These are phyloP conservation scores for Epinotia demarniana DNA, from an alignment of 2,888 invertebrate species.

Conservation along the genomic window DNA sequence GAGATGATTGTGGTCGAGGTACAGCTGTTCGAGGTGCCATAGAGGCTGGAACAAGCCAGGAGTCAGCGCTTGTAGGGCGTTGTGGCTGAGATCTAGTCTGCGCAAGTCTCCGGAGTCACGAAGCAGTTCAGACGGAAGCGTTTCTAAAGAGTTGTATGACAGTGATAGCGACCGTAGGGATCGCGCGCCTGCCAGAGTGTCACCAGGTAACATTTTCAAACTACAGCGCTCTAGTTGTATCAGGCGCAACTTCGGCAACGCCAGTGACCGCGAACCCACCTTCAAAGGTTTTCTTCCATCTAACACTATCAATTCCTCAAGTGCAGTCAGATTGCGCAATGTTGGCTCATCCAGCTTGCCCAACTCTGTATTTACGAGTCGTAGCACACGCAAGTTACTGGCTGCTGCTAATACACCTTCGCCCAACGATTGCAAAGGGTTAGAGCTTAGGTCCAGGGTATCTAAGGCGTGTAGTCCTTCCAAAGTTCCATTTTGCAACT, in stretches of 20 bases:
- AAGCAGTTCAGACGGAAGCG: conserved; percentile 50
- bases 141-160: conserved; percentile 36
- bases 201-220: conserved; percentile 25
- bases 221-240: conserved; percentile 27
- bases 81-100: conserved; percentile 48
- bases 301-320: conserved; percentile 17
- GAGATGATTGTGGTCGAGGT: conserved; percentile 36
- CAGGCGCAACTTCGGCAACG: conserved; percentile 83
- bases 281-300: conserved; percentile 13
- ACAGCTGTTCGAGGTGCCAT: conserved; percentile 29
- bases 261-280: conserved; percentile 40
- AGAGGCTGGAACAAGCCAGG: conserved; percentile 26
- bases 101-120: conserved; percentile 45
- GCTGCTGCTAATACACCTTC: conserved; percentile 20
- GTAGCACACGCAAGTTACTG: conserved; percentile 16
- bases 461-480: conserved; percentile 16
- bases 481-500: conserved; percentile 19
- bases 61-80: conserved; percentile 47
- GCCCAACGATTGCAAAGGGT: conserved; percentile 31
- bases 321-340: conserved; percentile 5
- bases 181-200: conserved; percentile 1
- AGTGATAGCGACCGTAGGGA: conserved; percentile 24
- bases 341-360: conserved; percentile 15
- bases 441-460: conserved; percentile 28
- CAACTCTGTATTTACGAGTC: conserved; percentile 17